These are phyloP conservation scores for Ifrita kowaldi DNA, from an alignment of 2,113 vertebrate genomes.

Conservation along the genomic window DNA sequence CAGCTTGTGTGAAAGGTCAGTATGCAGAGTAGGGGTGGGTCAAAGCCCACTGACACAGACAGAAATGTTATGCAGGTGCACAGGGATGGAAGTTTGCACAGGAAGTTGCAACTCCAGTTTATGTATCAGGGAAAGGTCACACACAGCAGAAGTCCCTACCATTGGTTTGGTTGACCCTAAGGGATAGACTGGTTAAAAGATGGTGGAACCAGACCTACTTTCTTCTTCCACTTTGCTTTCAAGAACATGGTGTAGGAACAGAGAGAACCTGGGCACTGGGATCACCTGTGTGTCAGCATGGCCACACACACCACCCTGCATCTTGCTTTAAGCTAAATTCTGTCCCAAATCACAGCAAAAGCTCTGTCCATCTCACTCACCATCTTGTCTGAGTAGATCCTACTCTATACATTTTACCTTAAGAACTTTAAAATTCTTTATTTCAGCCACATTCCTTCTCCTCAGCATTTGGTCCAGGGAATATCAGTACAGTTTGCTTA, in stretches of 20 bases:
- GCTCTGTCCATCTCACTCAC: not conserved
- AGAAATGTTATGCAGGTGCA: fast-evolving
- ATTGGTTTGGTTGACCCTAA: not conserved
- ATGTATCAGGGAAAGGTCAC: not conserved
- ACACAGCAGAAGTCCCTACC: not conserved
- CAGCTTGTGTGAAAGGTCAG: constrained; percentile 2
- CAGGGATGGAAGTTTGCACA: not conserved
- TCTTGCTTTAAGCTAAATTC: not conserved
- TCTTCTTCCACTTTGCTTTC: not conserved
- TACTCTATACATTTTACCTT: not conserved
- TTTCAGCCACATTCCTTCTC: not conserved
- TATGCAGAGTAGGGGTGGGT: not conserved
- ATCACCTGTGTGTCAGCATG: not conserved
- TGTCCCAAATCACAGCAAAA: not conserved
- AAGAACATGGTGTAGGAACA: not conserved
- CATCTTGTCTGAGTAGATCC: not conserved
- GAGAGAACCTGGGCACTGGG: not conserved
- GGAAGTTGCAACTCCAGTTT: not conserved
- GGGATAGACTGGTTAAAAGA: not conserved
- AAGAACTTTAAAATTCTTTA: not conserved
- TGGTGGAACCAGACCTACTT: not conserved
- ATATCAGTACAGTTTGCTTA: not conserved
- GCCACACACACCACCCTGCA: not conserved
- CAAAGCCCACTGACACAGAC: not conserved
- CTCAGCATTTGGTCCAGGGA: not conserved